Percentiles rank a stretch among this genome's conserved stretches.
phyloP scores from a whole-genome alignment of 2,113 vertebrate species.

The Talpa occidentalis region DNA sequence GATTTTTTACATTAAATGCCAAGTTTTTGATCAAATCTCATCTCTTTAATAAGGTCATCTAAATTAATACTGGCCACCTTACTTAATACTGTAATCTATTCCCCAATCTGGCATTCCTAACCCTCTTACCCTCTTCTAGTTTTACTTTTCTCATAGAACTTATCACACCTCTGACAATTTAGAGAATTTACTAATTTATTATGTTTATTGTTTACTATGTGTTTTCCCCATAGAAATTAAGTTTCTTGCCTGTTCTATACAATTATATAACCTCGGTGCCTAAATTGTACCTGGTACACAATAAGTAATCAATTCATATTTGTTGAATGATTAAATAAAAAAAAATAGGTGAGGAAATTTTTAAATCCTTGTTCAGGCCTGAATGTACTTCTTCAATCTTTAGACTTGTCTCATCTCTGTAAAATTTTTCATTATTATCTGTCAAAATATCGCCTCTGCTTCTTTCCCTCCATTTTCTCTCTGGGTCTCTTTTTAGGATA shows the following conservation, averaged over 20 bases:
- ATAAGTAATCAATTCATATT: background rate
- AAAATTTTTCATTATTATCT: background rate
- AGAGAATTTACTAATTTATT: background rate
- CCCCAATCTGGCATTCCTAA: background rate
- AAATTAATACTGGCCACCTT: background rate
- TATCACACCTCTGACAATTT: background rate
- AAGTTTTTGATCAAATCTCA: background rate
- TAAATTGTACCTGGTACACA: background rate
- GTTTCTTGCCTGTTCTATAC: background rate
- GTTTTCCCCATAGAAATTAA: background rate
- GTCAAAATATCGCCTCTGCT: background rate
- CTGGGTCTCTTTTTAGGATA: background rate
- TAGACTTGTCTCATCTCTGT: background rate
- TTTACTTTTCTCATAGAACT: constrained; percentile 9
- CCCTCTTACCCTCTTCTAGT: background rate
- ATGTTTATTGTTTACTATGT: background rate
- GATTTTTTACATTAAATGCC: background rate
- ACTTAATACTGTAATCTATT: background rate
- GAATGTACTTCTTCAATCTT: background rate
- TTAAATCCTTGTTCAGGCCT: background rate
- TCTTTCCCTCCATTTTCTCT: background rate
- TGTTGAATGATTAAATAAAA: background rate
- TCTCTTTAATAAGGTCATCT: background rate
- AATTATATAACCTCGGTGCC: background rate
- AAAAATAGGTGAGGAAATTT: background rate